Evolutionary conservation across 2,888 invertebrate species (phyloP).

Genomic region (Anorthoa munda): DNA sequence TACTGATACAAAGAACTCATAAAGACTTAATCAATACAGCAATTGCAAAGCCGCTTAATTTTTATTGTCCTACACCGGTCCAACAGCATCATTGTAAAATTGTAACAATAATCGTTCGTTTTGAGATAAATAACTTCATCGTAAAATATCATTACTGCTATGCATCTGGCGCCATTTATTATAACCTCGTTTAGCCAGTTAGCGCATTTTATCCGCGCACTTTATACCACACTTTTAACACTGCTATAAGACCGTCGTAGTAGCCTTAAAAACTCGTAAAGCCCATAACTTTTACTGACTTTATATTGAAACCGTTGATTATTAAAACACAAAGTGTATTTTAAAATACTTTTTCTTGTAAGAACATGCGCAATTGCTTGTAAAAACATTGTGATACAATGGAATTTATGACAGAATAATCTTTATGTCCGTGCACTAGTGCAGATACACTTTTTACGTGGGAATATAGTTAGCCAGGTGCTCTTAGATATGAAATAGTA

Average conservation of each 20-base stretch:
- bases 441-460: slow-evolving; percentile 12
- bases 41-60: neutral
- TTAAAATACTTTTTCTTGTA: slow-evolving; percentile 1
- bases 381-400: slow-evolving; percentile 11
- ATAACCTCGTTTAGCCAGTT: slow-evolving; percentile 31
- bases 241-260: neutral
- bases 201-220: neutral
- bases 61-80: slow-evolving; percentile 27
- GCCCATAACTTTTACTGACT: slow-evolving; percentile 35
- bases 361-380: slow-evolving; percentile 6
- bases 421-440: neutral
- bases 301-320: slow-evolving; percentile 26
- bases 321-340: slow-evolving; percentile 1
- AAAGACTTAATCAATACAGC: neutral
- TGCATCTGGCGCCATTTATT: slow-evolving; percentile 42
- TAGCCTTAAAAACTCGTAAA: slow-evolving; percentile 23
- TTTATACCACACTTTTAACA: slow-evolving; percentile 6
- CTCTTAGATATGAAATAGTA: neutral
- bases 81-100: slow-evolving; percentile 15
- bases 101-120: slow-evolving; percentile 20
- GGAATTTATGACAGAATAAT: slow-evolving; percentile 9
- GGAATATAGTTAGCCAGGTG: slow-evolving; percentile 7
- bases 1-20: neutral
- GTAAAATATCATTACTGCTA: slow-evolving; percentile 38
- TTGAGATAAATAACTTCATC: slow-evolving; percentile 41